These are phyloP conservation scores for Papilio glaucus DNA, from an alignment of 1,140 invertebrate species.

Conservation along the genomic window DNA sequence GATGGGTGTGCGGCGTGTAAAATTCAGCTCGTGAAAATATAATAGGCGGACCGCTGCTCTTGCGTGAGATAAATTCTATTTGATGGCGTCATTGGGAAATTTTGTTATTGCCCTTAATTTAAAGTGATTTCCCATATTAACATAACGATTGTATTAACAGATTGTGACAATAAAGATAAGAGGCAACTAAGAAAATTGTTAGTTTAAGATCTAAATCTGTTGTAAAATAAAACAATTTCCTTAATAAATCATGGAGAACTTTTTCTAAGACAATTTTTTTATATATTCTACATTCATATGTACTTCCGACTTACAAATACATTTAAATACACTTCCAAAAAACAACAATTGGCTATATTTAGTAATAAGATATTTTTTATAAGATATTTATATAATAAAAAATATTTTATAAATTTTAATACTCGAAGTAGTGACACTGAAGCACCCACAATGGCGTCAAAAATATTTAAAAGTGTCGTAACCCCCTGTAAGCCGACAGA, in stretches of 20 bases:
- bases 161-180: background rate
- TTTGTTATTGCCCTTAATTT: slow-evolving; percentile 24
- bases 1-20: slow-evolving; percentile 10
- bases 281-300: no score
- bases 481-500: slow-evolving; percentile 6
- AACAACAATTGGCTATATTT: no score
- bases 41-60: slow-evolving; percentile 25
- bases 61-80: slow-evolving; percentile 17
- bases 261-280: no score
- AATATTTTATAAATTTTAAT: no score
- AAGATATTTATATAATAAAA: no score
- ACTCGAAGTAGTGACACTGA: background rate
- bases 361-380: no score
- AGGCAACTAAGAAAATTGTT: background rate
- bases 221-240: no score
- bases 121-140: background rate
- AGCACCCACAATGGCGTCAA: background rate
- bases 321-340: no score
- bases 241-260: no score
- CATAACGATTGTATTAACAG: background rate
- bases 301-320: no score
- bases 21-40: slow-evolving; percentile 36
- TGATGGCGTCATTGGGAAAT: slow-evolving; percentile 23
- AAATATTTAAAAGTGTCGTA: slow-evolving; percentile 16
- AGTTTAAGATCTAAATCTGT: background rate